A percentile compares a stretch with the other conserved stretches of the same genome.
Conservation (phyloP, 2,888 invertebrate species). For the Celastrina argiolus region DNA sequence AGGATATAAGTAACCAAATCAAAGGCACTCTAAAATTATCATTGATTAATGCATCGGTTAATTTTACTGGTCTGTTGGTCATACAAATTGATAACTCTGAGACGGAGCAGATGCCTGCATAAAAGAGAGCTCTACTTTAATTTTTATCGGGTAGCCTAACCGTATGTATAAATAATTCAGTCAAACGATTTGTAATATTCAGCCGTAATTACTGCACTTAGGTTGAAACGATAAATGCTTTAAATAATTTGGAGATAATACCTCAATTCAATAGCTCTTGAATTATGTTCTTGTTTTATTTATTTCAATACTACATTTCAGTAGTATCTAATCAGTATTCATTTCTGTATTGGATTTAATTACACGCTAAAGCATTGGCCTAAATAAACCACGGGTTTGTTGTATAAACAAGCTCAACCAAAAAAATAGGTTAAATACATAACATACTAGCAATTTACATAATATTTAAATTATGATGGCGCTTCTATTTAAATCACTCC, state of each 20-base stretch:
- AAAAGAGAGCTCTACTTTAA: not conserved
- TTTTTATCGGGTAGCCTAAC: not conserved
- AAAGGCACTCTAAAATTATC: not conserved
- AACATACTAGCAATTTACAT: not conserved
- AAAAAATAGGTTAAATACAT: not conserved
- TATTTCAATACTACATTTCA: no score
- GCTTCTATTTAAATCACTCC: not conserved
- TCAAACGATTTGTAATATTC: not conserved
- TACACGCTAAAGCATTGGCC: no score
- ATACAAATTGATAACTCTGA: not conserved
- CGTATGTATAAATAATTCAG: not conserved
- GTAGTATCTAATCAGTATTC: no score
- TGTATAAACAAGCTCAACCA: not conserved
- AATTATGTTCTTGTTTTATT: no score
- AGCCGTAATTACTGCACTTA: not conserved
- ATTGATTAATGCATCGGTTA: constrained; percentile 3
- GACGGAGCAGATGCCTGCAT: constrained; percentile 5
- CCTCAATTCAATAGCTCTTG: no score
- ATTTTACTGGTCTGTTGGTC: not conserved
- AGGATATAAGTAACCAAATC: not conserved
- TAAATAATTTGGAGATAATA: no score
- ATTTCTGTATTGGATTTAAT: no score
- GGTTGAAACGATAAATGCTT: not conserved
- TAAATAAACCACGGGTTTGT: no score
- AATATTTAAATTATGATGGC: constrained; percentile 2